Percentiles rank a stretch among this genome's conserved stretches.
Conservation (phyloP, 1,140 invertebrate genomes). For the Zaprionus kolodkinae region DNA sequence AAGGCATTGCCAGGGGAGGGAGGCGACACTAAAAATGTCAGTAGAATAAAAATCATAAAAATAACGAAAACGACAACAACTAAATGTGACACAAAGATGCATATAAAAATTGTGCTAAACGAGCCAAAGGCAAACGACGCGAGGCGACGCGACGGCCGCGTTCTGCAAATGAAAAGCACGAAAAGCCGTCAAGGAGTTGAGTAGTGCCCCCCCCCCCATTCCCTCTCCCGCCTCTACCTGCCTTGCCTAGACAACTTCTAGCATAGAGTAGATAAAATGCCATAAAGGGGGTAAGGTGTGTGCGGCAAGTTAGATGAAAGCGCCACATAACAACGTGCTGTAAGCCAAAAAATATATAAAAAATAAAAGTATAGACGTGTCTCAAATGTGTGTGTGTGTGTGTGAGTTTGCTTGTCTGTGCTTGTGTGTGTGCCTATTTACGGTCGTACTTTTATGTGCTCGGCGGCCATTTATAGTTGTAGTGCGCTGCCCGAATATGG, state of each 20-base stretch:
- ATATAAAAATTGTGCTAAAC: constrained; percentile 57
- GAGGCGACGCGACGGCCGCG: constrained; percentile 10
- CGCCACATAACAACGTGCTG: constrained; percentile 63
- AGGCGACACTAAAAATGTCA: constrained; percentile 60
- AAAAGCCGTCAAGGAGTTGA: constrained; percentile 23
- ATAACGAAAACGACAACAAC: constrained; percentile 53
- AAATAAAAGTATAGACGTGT: constrained; percentile 61
- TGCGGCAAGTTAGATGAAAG: constrained; percentile 63
- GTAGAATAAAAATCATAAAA: constrained; percentile 79
- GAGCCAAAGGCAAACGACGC: constrained; percentile 39
- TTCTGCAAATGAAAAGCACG: constrained; percentile 36
- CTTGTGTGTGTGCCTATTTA: constrained; percentile 17
- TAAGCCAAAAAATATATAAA: constrained; percentile 60
- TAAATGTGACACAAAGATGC: constrained; percentile 73
- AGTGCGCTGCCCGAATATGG: background rate
- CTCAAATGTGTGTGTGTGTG: constrained; percentile 13
- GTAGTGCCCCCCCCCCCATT: background rate
- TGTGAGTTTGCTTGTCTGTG: constrained; percentile 17
- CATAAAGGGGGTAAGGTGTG: background rate
- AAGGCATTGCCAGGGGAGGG: no score
- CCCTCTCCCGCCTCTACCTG: no score
- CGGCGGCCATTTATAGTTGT: constrained; percentile 67
- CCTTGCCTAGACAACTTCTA: constrained; percentile 46
- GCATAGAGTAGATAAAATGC: constrained; percentile 34
- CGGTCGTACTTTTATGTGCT: constrained; percentile 65